Conservation (phyloP, 2,113 vertebrate species). For the Hassar affinis region DNA sequence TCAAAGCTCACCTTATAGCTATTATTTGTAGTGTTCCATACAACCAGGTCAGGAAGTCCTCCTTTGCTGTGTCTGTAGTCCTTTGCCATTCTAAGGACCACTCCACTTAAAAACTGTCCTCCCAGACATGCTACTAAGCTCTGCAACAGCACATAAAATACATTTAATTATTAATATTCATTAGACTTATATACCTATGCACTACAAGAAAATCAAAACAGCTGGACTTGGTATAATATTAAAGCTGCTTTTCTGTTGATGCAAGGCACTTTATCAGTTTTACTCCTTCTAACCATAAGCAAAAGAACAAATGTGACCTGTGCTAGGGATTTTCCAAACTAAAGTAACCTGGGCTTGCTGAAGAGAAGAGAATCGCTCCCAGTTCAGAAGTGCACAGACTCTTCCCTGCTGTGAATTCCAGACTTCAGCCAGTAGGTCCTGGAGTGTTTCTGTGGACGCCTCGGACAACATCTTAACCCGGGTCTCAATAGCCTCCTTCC, state of each 20-base stretch:
- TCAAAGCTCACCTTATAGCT: conserved; percentile 78
- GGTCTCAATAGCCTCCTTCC: conserved; percentile 74
- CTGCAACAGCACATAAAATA: conserved; percentile 56
- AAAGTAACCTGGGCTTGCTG: conserved; percentile 85
- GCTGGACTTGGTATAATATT: not conserved
- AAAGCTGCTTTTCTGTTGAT: not conserved
- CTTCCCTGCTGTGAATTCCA: conserved; percentile 84
- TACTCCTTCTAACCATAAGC: not conserved
- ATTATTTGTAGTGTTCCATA: conserved; percentile 79
- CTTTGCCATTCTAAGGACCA: conserved; percentile 78
- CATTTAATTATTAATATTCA: not conserved
- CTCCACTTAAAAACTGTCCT: conserved; percentile 81
- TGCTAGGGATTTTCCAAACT: not conserved
- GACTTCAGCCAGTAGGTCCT: conserved; percentile 69
- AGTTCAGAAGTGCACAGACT: conserved; percentile 80
- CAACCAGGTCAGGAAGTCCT: conserved; percentile 91
- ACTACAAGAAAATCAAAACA: not conserved
- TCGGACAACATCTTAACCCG: conserved; percentile 73
- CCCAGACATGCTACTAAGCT: conserved; percentile 86
- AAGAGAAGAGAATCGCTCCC: conserved; percentile 86
- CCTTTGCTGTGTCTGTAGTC: conserved; percentile 88
- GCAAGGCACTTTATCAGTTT: not conserved
- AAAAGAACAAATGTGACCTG: not conserved
- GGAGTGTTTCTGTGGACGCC: conserved; percentile 73
- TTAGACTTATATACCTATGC: not conserved